A percentile compares a stretch with the other conserved stretches of the same genome.
These are phyloP conservation scores for Crocuta crocuta DNA, from an alignment of 2,113 vertebrate species.

Conservation along the genomic window DNA sequence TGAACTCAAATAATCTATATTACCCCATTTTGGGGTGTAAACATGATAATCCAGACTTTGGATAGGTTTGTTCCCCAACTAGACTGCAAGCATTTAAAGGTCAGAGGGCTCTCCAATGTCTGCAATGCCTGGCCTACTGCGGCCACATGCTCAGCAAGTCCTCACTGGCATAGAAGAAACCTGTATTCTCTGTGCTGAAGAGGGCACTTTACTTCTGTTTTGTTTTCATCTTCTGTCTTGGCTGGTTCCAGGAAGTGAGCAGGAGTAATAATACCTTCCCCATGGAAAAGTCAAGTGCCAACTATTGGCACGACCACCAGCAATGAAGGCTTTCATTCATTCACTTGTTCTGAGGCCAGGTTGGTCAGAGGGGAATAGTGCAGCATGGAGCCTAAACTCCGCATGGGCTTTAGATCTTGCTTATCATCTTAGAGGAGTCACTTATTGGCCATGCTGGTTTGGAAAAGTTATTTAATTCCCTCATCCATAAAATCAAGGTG, in stretches of 20 bases:
- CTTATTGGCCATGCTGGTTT: background rate
- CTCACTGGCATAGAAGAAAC: background rate
- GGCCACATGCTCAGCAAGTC: background rate
- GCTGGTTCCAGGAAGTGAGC: background rate
- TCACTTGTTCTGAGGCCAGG: background rate
- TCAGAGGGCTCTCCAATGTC: background rate
- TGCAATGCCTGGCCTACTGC: background rate
- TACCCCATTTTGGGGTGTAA: background rate
- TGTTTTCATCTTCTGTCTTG: background rate
- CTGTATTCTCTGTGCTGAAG: background rate
- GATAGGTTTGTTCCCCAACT: background rate
- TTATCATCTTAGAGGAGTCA: background rate
- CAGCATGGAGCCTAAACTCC: background rate
- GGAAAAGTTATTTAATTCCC: constrained; percentile 8
- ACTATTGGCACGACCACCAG: background rate
- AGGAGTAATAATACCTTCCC: background rate
- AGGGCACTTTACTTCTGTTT: no score
- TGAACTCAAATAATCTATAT: background rate
- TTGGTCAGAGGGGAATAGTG: background rate
- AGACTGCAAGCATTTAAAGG: background rate
- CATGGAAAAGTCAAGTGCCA: background rate
- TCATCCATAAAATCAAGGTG: background rate
- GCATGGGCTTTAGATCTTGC: background rate
- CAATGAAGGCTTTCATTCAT: background rate
- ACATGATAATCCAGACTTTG: background rate